These are phyloP conservation scores for Schizotus pectinicornis DNA, from an alignment of 2,888 invertebrate species.

Conservation along the genomic window DNA sequence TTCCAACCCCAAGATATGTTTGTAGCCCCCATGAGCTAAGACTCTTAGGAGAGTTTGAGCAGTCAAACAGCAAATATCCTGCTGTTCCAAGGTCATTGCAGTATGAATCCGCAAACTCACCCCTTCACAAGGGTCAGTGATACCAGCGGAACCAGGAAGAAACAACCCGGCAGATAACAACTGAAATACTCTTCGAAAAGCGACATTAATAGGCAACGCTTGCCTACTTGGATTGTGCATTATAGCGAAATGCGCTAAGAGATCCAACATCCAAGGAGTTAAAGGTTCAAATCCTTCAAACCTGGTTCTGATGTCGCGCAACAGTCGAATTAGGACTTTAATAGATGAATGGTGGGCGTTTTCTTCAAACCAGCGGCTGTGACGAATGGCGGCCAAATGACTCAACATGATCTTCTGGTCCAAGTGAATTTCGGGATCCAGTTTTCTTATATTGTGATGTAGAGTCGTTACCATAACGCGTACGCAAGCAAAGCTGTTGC, in stretches of 20 bases:
- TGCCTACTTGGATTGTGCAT: slow-evolving; percentile 95
- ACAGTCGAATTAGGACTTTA: slow-evolving; percentile 86
- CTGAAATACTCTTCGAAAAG: slow-evolving; percentile 89
- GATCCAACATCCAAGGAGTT: slow-evolving; percentile 96
- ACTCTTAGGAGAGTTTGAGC: slow-evolving; percentile 93
- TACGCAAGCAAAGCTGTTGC: slow-evolving; percentile 83
- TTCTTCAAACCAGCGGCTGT: slow-evolving; percentile 98
- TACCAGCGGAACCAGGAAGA: slow-evolving; percentile 90
- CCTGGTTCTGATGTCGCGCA: slow-evolving; percentile 89
- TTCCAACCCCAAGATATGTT: slow-evolving; percentile 81
- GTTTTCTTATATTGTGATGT: slow-evolving; percentile 89
- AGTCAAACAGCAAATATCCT: slow-evolving; percentile 92
- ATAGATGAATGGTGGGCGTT: slow-evolving; percentile 97
- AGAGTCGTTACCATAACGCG: slow-evolving; percentile 92
- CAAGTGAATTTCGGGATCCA: slow-evolving; percentile 85
- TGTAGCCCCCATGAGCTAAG: slow-evolving; percentile 91
- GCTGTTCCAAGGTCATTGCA: slow-evolving; percentile 86
- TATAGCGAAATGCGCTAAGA: slow-evolving; percentile 93
- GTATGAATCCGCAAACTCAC: slow-evolving; percentile 90
- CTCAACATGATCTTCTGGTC: slow-evolving; percentile 81
- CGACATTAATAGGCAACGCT: slow-evolving; percentile 89
- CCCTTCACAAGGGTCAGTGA: slow-evolving; percentile 93
- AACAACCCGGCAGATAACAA: slow-evolving; percentile 93
- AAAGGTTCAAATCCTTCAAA: slow-evolving; percentile 91
- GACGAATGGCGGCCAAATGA: slow-evolving; percentile 92